Evolutionary conservation across 30 jellyfish, hydroid and myxozoan species (phyloP).

Genomic region (Aurelia aurita): DNA sequence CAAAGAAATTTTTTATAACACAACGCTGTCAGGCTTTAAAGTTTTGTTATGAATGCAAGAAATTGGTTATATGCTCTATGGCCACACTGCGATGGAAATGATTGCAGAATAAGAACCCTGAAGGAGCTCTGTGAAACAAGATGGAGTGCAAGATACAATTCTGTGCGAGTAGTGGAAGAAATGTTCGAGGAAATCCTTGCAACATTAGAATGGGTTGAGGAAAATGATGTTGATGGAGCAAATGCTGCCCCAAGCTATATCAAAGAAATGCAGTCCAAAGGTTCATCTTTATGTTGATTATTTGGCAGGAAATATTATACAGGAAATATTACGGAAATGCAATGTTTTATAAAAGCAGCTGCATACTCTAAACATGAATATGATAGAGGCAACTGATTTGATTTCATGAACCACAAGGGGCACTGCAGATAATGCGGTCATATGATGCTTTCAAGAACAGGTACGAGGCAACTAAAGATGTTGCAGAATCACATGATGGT

Average conservation of each 20-base stretch:
- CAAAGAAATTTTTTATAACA: neutral
- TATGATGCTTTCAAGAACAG: slow-evolving; percentile 3
- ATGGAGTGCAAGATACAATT: slow-evolving; percentile 6
- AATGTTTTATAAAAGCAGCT: slow-evolving; percentile 1
- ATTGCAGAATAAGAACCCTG: neutral
- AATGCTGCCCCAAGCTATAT: slow-evolving; percentile 7
- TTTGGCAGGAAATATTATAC: slow-evolving; percentile 23
- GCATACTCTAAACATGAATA: slow-evolving; percentile 1
- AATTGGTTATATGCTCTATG: neutral
- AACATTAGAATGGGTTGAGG: slow-evolving; percentile 38
- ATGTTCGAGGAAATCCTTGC: slow-evolving; percentile 34
- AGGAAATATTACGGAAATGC: slow-evolving; percentile 11
- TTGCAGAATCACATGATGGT: neutral
- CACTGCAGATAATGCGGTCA: slow-evolving; percentile 1
- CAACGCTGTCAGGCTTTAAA: neutral
- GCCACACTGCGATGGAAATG: neutral
- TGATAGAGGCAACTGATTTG: slow-evolving; percentile 12
- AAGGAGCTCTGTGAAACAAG: neutral
- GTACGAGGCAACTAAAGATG: neutral
- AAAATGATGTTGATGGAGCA: slow-evolving; percentile 25
- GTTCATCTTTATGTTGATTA: slow-evolving; percentile 16
- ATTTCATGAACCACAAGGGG: neutral
- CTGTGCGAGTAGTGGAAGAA: slow-evolving; percentile 2
- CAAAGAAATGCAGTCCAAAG: neutral
- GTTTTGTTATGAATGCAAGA: slow-evolving; percentile 5